Percentiles rank a stretch among this genome's conserved stretches.
Evolutionary conservation across 2,888 invertebrate genomes (phyloP).

Genomic region (Caradrina kadenii): DNA sequence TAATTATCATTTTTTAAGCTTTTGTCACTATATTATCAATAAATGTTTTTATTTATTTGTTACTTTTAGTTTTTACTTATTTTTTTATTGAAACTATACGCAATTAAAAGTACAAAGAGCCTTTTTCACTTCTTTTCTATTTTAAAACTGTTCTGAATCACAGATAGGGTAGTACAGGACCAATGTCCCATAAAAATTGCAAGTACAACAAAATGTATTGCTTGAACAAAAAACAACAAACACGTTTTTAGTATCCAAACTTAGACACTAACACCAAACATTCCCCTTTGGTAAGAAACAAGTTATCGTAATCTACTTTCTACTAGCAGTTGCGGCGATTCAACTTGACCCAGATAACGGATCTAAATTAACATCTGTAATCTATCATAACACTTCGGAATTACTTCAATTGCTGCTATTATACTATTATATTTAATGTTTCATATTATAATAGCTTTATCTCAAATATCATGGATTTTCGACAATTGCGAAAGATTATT

Average conservation of each 20-base stretch:
- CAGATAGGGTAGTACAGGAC: too few species aligned
- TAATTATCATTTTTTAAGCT: too few species aligned
- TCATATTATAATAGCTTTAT: slow-evolving; percentile 44
- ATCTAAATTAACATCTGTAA: slow-evolving; percentile 63
- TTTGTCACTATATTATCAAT: too few species aligned
- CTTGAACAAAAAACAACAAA: not conserved
- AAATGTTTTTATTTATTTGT: too few species aligned
- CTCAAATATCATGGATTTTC: slow-evolving; percentile 34
- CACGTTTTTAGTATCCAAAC: slow-evolving; percentile 20
- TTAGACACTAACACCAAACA: slow-evolving; percentile 22
- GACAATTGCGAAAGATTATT: slow-evolving; percentile 25
- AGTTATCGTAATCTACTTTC: slow-evolving; percentile 67
- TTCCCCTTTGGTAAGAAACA: slow-evolving; percentile 55
- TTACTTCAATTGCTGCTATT: slow-evolving; percentile 43
- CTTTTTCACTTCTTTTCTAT: not conserved
- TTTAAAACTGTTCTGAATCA: too few species aligned
- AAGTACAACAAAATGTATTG: too few species aligned
- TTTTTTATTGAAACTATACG: too few species aligned
- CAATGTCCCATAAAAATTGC: too few species aligned
- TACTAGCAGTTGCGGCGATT: slow-evolving; percentile 59
- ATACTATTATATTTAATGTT: slow-evolving; percentile 46
- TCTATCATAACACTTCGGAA: slow-evolving; percentile 55
- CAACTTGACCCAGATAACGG: slow-evolving; percentile 65
- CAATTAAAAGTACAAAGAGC: not conserved
- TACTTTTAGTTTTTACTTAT: too few species aligned